phyloP scores from a whole-genome alignment of 2,797 vertebrate species.

The Neosalanx taihuensis region DNA sequence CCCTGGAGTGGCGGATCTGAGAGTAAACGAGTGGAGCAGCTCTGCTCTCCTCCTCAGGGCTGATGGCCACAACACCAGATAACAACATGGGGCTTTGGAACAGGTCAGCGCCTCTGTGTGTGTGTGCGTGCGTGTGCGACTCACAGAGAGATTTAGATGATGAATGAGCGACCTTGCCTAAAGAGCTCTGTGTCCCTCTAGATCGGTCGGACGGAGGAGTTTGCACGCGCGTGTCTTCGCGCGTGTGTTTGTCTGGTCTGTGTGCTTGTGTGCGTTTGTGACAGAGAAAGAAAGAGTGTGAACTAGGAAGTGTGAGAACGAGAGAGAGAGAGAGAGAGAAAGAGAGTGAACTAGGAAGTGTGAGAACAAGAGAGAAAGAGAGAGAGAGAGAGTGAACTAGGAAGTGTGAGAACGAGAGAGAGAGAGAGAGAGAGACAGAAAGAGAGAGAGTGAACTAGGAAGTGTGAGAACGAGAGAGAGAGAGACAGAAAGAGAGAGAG shows the following conservation, averaged over 20 bases:
- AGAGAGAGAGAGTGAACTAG: too few relatives aligned
- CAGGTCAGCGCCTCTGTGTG: conserved; percentile 16
- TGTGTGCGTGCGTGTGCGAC: conserved; percentile 24
- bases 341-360: conserved; percentile 6
- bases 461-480: background rate
- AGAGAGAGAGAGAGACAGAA: background rate
- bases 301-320: too few relatives aligned
- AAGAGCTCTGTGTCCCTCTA: conserved; percentile 57
- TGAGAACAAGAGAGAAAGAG: background rate
- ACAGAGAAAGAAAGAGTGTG: background rate
- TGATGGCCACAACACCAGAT: conserved; percentile 54
- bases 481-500: background rate
- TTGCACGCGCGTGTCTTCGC: conserved; percentile 42
- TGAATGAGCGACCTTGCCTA: conserved; percentile 68
- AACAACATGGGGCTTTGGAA: conserved; percentile 35
- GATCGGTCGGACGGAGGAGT: conserved; percentile 53
- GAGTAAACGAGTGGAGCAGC: conserved; percentile 25
- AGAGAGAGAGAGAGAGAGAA: background rate
- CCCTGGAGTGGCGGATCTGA: conserved; percentile 34
- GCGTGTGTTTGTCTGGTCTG: background rate
- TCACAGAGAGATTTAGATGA: conserved; percentile 58
- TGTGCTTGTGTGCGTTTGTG: background rate
- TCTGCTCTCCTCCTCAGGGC: conserved; percentile 40
- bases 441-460: background rate
- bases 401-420: too few relatives aligned